Evolutionary conservation across 2,797 vertebrate species (phyloP).

Genomic region (Enteromius viviparus): DNA sequence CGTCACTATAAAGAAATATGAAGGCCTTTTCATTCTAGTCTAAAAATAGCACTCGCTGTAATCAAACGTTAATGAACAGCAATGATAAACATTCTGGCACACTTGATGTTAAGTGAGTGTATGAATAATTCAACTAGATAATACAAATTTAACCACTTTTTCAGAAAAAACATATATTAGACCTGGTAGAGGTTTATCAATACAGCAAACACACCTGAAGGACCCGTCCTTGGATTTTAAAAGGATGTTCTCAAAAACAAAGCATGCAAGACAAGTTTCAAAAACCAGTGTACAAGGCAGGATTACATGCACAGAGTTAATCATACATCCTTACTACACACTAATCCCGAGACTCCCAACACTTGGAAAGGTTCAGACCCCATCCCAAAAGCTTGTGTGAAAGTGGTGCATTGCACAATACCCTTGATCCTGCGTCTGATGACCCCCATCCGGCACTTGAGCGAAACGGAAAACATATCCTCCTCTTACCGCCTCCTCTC

Average conservation of each 20-base stretch:
- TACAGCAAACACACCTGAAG: not conserved
- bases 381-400: constrained; percentile 51
- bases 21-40: constrained; percentile 35
- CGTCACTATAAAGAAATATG: not conserved
- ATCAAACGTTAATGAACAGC: constrained; percentile 18
- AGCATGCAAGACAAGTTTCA: not conserved
- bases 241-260: not conserved
- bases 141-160: not conserved
- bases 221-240: not conserved
- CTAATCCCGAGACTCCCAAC: constrained; percentile 33
- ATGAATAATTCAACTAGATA: not conserved
- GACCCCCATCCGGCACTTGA: constrained; percentile 94
- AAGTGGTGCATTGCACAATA: constrained; percentile 71
- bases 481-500: constrained; percentile 62
- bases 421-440: constrained; percentile 88
- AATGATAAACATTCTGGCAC: not conserved
- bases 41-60: constrained; percentile 31
- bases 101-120: not conserved
- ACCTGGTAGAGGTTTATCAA: not conserved
- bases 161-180: not conserved
- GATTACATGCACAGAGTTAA: not conserved
- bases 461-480: constrained; percentile 91
- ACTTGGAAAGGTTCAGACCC: constrained; percentile 33
- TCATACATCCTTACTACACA: not conserved
- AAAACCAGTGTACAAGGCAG: constrained; percentile 13